Conservation (phyloP, 2,888 invertebrate species). For the Rotaria macrura region DNA sequence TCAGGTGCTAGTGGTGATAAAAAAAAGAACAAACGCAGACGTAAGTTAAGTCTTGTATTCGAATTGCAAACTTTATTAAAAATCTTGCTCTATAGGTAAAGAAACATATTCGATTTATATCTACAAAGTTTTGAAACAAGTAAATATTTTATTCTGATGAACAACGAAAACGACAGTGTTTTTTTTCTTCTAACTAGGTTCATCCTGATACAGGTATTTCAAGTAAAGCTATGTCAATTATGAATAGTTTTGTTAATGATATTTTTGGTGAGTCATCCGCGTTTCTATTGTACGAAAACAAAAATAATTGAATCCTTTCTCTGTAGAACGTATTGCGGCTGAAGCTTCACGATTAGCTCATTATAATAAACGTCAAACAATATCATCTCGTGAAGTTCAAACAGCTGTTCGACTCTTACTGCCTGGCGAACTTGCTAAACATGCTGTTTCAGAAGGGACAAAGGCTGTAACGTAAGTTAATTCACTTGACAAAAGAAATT, state of each 20-base stretch:
- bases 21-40: neutral
- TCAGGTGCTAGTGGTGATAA: neutral
- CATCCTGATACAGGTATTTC: constrained; percentile 34
- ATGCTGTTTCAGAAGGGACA: constrained; percentile 36
- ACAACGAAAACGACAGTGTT: no score
- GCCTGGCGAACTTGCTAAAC: constrained; percentile 37
- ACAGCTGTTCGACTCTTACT: constrained; percentile 36
- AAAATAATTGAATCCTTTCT: neutral
- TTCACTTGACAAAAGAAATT: neutral
- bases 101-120: constrained; percentile 34
- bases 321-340: constrained; percentile 40
- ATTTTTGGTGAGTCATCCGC: constrained; percentile 13
- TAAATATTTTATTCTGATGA: neutral
- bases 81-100: neutral
- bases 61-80: neutral
- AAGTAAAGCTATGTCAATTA: constrained; percentile 33
- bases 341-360: constrained; percentile 41
- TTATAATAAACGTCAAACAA: constrained; percentile 38
- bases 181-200: constrained; percentile 26
- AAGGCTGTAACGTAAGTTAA: constrained; percentile 35
- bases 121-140: constrained; percentile 32
- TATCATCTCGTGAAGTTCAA: constrained; percentile 36
- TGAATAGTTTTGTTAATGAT: constrained; percentile 34
- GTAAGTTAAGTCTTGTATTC: neutral
- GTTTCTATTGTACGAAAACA: no score